Percentiles rank a stretch among this genome's conserved stretches.
Evolutionary conservation across 2,888 invertebrate species (phyloP).

Genomic region (Orthosia gothica): DNA sequence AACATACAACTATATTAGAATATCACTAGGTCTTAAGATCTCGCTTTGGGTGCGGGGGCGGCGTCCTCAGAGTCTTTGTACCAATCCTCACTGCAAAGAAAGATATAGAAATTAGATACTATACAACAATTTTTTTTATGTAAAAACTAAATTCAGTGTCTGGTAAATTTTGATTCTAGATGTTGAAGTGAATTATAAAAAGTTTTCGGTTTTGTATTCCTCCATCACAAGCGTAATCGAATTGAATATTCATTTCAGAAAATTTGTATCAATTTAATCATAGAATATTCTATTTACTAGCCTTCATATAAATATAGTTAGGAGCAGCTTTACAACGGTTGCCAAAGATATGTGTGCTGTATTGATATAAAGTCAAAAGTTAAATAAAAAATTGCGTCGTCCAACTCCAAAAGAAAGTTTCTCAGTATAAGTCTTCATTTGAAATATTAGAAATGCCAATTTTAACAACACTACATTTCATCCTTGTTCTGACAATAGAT

Average conservation of each 20-base stretch:
- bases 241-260: background rate
- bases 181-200: background rate
- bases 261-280: no score
- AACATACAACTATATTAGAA: slow-evolving; percentile 83
- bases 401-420: no score
- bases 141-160: background rate
- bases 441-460: background rate
- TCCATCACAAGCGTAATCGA: background rate
- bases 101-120: background rate
- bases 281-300: no score
- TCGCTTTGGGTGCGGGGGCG: slow-evolving; percentile 86
- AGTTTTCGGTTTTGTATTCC: background rate
- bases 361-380: no score
- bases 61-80: slow-evolving; percentile 96
- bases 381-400: no score
- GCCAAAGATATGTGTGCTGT: no score
- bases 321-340: no score
- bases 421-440: no score
- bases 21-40: slow-evolving; percentile 87
- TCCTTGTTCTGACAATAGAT: no score
- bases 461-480: no score
- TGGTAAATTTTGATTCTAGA: background rate
- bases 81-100: slow-evolving; percentile 95
- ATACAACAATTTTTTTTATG: background rate
- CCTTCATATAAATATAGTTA: no score